Base-by-base conservation (phyloP, 2,888 invertebrate species). In the Acanthopleura granulata region DNA sequence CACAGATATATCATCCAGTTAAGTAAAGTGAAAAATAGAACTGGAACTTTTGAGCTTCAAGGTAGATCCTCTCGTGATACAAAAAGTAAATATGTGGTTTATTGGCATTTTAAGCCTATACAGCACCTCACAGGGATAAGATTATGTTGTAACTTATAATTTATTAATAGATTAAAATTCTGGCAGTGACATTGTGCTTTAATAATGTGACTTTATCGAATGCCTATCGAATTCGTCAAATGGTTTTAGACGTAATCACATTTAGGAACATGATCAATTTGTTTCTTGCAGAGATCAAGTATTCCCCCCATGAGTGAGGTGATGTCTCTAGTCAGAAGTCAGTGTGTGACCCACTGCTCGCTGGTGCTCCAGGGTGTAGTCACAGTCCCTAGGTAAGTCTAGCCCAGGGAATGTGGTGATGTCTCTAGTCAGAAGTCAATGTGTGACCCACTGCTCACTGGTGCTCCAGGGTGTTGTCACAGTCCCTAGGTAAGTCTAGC, bases 341-440 rank as follows among this genome's bases (percentile, higher is more conserved):
- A 93, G 91, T 94, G 92, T 91, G 93, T 93, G 9, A 92, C 92
- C 79, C 92, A 93, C 84, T 92, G 93, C 0, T 91, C 93, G 62
- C 90, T 94, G 16, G 90, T 93, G 62, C 89, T 94, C 29, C 93
- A 93, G 89, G 93, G 93, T 18, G 81, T 80, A 25, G 84, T 90
- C 74, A 86, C 88, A 18, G n/a, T 9, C 27, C 25, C 51, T 22
- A 51, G 25, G 49, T 72, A 66, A 27, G 66, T 66, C 27, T 80
- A 94, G 94, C 1, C 95, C 95, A 12, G 89, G 95, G 78, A 94
- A 94, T 85, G 94, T 94, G 81, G 91, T 95, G 72, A 90, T 96
- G 74, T 86, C 91, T 14, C 90, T 91, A 74, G 86, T 92, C 22
- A 89, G 93, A 77, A 90, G 91, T 82, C 94, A 93, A 91, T 94